Evolutionary conservation across 2,888 invertebrate species (phyloP).

Genomic region (Serrognathus titanus): DNA sequence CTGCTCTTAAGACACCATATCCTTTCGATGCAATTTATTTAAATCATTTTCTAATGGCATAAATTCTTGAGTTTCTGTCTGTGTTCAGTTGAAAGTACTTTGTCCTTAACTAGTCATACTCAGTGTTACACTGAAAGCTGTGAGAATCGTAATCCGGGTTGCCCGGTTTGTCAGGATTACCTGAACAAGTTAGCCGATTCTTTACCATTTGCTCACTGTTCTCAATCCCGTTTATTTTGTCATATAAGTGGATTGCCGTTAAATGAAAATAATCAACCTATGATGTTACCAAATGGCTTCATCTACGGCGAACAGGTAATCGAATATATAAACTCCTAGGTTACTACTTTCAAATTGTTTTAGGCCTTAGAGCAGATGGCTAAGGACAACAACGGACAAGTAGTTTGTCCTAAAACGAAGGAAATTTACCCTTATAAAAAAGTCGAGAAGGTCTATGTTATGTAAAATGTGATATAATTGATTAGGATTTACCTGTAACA

Average conservation of each 20-base stretch:
- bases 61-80: too few species aligned
- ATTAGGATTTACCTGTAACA: too few species aligned
- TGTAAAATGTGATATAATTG: constrained; percentile 58
- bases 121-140: constrained; percentile 68
- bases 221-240: constrained; percentile 93
- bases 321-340: not conserved
- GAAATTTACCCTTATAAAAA: constrained; percentile 87
- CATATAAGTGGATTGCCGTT: constrained; percentile 84
- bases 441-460: constrained; percentile 95
- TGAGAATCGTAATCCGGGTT: constrained; percentile 73
- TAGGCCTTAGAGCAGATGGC: constrained; percentile 91
- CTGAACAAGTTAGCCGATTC: constrained; percentile 80
- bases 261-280: constrained; percentile 96
- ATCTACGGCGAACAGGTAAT: constrained; percentile 89
- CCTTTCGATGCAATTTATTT: constrained; percentile 45
- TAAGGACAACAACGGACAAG: constrained; percentile 81
- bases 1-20: constrained; percentile 92
- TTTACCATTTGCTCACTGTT: constrained; percentile 93
- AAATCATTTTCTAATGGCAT: too few species aligned
- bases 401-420: constrained; percentile 92
- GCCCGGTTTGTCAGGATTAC: constrained; percentile 89
- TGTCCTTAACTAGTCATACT: constrained; percentile 24
- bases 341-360: constrained; percentile 30
- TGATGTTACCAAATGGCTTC: constrained; percentile 98
- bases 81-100: too few species aligned